A percentile compares a stretch with the other conserved stretches of the same genome.
phyloP scores from a whole-genome alignment of 1,140 invertebrate species.

The Calosoma granatense region DNA sequence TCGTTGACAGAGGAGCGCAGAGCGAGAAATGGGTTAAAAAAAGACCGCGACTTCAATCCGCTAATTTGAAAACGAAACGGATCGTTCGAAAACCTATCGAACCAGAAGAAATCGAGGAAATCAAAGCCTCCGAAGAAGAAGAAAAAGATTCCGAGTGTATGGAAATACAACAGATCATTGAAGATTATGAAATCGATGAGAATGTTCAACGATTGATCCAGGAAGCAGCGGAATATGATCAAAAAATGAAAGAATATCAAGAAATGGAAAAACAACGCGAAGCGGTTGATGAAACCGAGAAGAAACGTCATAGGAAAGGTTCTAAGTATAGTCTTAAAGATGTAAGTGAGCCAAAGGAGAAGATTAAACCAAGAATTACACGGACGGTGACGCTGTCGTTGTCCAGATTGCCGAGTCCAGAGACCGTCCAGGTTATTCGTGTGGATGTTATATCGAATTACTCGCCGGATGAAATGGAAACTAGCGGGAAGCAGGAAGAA shows the following conservation, averaged over 20 bases:
- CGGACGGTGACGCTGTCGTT: slow-evolving; percentile 25
- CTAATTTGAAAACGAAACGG: not conserved
- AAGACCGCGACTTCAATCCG: not conserved
- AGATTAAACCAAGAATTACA: slow-evolving; percentile 15
- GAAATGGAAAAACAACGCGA: not conserved
- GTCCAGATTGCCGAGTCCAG: slow-evolving; percentile 28
- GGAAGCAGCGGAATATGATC: not conserved
- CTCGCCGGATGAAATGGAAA: slow-evolving; percentile 14
- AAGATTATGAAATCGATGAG: slow-evolving; percentile 3
- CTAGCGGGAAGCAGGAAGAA: not conserved
- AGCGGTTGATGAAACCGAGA: not conserved
- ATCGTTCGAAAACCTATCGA: not conserved
- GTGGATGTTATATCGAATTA: slow-evolving; percentile 30
- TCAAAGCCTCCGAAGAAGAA: not conserved
- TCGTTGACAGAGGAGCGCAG: not conserved
- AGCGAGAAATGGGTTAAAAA: not conserved
- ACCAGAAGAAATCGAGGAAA: not conserved
- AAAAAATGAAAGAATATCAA: not conserved
- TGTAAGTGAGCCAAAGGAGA: not conserved
- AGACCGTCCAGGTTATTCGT: slow-evolving; percentile 30
- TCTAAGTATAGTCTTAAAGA: not conserved
- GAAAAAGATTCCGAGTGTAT: not conserved
- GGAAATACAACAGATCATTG: not conserved
- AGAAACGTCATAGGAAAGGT: not conserved
- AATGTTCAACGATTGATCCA: not conserved